These are phyloP conservation scores for Syndactyla subalaris DNA, from an alignment of 2,797 vertebrate genomes.

Conservation along the genomic window DNA sequence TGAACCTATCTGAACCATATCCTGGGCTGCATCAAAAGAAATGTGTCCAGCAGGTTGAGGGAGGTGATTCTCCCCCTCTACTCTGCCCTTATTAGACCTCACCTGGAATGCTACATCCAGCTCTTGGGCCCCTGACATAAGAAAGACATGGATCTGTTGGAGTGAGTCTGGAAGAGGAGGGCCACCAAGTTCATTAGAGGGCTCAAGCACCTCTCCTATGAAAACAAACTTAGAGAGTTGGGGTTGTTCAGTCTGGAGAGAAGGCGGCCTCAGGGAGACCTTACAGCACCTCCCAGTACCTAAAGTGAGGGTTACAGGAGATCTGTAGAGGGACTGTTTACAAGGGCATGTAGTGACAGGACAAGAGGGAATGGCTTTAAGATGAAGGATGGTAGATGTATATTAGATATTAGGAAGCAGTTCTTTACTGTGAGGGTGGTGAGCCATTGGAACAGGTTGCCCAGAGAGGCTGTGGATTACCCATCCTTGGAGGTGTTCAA, in stretches of 20 bases:
- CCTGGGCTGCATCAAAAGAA: background rate
- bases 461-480: background rate
- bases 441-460: background rate
- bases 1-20: fast-evolving
- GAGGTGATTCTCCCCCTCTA: background rate
- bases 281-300: background rate
- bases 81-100: background rate
- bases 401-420: background rate
- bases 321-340: background rate
- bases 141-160: background rate
- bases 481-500: background rate
- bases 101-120: background rate
- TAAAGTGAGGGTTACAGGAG: background rate
- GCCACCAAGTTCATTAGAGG: background rate
- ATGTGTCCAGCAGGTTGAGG: background rate
- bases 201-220: background rate
- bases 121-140: background rate
- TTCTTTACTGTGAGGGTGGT: background rate
- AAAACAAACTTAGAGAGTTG: background rate
- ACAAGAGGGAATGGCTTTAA: background rate
- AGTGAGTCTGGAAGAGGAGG: background rate
- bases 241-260: background rate
- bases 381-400: background rate
- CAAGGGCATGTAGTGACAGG: background rate
- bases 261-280: background rate